Evolutionary conservation across 2,888 invertebrate genomes (phyloP), one percentile per base, ranked within the genome.

Genomic region (Euplexia lucipara): DNA sequence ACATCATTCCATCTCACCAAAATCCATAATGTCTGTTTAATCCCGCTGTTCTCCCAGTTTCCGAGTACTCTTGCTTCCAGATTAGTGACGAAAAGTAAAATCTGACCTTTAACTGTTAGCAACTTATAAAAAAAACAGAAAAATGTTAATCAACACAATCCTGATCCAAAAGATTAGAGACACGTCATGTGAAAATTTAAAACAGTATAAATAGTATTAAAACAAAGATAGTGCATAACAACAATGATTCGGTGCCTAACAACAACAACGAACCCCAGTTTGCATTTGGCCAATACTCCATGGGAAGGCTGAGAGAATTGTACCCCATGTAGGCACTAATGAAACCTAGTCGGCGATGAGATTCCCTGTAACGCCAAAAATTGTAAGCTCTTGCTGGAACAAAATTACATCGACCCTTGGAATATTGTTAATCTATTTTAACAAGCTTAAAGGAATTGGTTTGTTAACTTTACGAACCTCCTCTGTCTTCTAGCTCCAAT

Each of bases 401-500:
- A 94, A 92, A 95, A 95, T 80, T 73, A 91, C 81, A 90, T 81
- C 79, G 83, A 86, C 86, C 89, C 91, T 90, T 93, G 93, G 91
- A 91, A 92, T 91, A 86, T 85, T 83, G 84, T 83, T 82, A 71
- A 59, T 73, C 22, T 78, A 79, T 66, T 22, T 72, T 71, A 49
- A 49, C 20, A 52, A 63, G 48, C 44, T 60, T 63, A n/a, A 54
- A 45, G 4, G 18, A 41, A 47, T 57, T 47, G 12, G 35, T 35
- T 32, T 51, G 48, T 41, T 42, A 37, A 22, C 10, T 22, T 22
- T 68, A 88, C 95, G 90, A 90, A 97, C 97, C 97, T 96, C 96
- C 95, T 86, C 97, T 95, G 79, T 97, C 97, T 81, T 97, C 96
- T 53, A 97, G 95, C 81, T 96, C 96, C 44, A 96, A 87, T 85